Percentiles rank a stretch among this genome's conserved stretches.
Evolutionary conservation across 2,888 invertebrate species (phyloP).

Genomic region (Brachylomia viminalis): DNA sequence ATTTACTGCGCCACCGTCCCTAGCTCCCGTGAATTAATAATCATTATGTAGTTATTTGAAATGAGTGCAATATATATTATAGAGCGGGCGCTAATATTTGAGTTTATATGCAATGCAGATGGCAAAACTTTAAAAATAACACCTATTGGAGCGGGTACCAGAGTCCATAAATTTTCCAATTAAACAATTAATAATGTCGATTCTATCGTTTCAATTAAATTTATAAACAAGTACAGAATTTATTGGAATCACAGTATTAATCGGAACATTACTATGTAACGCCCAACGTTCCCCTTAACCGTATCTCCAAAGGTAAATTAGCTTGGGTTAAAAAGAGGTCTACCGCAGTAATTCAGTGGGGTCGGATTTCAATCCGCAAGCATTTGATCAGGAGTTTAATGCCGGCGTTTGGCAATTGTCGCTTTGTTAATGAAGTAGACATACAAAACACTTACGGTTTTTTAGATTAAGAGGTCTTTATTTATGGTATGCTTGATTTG

Average conservation of each 20-base stretch:
- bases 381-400: constrained; percentile 52
- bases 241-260: constrained; percentile 20
- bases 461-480: background rate
- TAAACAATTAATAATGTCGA: background rate
- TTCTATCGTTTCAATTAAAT: background rate
- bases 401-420: constrained; percentile 52
- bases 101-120: background rate
- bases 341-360: constrained; percentile 54
- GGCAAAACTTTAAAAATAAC: background rate
- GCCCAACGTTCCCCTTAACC: constrained; percentile 14
- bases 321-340: constrained; percentile 58
- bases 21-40: constrained; percentile 39
- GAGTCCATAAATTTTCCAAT: background rate
- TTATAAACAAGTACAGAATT: background rate
- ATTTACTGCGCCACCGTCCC: constrained; percentile 35
- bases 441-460: constrained; percentile 24
- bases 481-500: background rate
- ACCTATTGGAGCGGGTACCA: background rate
- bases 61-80: constrained; percentile 36
- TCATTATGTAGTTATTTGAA: constrained; percentile 16
- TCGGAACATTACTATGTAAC: constrained; percentile 45
- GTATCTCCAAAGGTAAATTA: constrained; percentile 55
- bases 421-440: constrained; percentile 35
- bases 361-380: constrained; percentile 58
- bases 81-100: background rate